Percentiles rank a stretch among this genome's conserved stretches.
Evolutionary conservation across 2,797 vertebrate species (phyloP).

Genomic region (Chaunax sp.): DNA sequence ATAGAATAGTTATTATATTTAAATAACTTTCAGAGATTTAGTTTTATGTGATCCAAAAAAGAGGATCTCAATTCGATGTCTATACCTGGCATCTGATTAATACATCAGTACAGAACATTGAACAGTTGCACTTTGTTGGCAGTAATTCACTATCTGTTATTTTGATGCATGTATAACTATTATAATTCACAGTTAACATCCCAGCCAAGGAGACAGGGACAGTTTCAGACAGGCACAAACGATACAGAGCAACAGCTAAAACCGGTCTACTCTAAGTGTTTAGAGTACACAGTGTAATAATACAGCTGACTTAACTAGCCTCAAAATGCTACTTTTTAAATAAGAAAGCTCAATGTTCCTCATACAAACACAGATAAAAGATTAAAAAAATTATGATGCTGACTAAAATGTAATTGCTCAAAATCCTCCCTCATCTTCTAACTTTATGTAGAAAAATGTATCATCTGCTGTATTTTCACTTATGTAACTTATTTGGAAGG

Average conservation of each 20-base stretch:
- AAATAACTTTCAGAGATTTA: background rate
- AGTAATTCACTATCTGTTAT: constrained; percentile 14
- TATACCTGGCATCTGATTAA: constrained; percentile 22
- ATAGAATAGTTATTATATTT: too few species aligned
- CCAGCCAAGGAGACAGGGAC: too few species aligned
- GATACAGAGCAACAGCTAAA: constrained; percentile 6
- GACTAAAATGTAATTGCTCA: background rate
- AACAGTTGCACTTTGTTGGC: constrained; percentile 26
- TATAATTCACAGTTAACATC: constrained; percentile 9
- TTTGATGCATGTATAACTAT: constrained; percentile 23
- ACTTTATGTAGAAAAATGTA: background rate
- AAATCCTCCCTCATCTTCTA: background rate
- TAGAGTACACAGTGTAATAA: background rate
- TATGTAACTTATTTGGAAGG: too few species aligned
- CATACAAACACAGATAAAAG: background rate
- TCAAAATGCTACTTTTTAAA: too few species aligned
- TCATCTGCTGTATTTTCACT: background rate
- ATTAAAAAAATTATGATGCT: background rate
- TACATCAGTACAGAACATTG: constrained; percentile 14
- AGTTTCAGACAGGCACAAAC: constrained; percentile 13
- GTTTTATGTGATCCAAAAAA: constrained; percentile 1
- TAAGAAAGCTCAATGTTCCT: background rate
- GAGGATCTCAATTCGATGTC: constrained; percentile 2
- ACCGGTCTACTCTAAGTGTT: background rate
- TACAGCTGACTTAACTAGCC: too few species aligned